A percentile compares a stretch with the other conserved stretches of the same genome.
phyloP scores from a whole-genome alignment of 2,888 invertebrate species.

The Cephus pygmeus region DNA sequence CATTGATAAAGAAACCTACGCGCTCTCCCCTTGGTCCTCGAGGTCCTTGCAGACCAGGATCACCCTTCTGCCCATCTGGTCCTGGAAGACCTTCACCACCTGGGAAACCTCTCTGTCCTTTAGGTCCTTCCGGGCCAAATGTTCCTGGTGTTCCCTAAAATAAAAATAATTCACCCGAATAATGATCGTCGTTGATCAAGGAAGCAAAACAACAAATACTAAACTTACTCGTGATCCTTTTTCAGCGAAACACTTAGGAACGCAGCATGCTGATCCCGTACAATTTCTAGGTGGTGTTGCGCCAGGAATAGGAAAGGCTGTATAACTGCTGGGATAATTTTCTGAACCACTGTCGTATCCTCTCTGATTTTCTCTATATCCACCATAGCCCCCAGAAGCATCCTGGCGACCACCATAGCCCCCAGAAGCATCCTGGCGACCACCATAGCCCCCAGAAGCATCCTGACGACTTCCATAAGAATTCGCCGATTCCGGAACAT shows the following conservation, averaged over 20 bases:
- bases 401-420: not conserved
- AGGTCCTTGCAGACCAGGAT: conserved; percentile 83
- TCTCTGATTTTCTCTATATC: conserved; percentile 65
- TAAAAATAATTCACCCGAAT: not conserved
- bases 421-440: conserved; percentile 27
- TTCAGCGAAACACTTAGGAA: conserved; percentile 89
- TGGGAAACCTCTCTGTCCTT: conserved; percentile 83
- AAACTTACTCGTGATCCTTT: conserved; percentile 82
- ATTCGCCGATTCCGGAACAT: not conserved
- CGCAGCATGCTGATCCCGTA: conserved; percentile 77
- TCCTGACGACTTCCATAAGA: not conserved
- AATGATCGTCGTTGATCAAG: not conserved
- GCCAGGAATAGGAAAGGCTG: conserved; percentile 66
- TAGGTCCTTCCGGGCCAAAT: conserved; percentile 78
- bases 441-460: conserved; percentile 35
- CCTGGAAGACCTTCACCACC: conserved; percentile 89
- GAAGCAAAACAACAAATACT: not conserved
- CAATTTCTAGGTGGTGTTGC: conserved; percentile 72
- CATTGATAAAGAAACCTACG: conserved; percentile 48
- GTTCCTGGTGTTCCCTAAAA: conserved; percentile 79
- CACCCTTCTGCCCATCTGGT: conserved; percentile 90
- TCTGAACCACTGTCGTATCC: conserved; percentile 26
- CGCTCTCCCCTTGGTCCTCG: conserved; percentile 87
- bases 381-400: conserved; percentile 51
- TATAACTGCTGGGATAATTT: conserved; percentile 66